A percentile compares a stretch with the other conserved stretches of the same genome.
These are phyloP conservation scores for Drosophila imparisetae DNA, from an alignment of 2,888 invertebrate species.

Conservation along the genomic window DNA sequence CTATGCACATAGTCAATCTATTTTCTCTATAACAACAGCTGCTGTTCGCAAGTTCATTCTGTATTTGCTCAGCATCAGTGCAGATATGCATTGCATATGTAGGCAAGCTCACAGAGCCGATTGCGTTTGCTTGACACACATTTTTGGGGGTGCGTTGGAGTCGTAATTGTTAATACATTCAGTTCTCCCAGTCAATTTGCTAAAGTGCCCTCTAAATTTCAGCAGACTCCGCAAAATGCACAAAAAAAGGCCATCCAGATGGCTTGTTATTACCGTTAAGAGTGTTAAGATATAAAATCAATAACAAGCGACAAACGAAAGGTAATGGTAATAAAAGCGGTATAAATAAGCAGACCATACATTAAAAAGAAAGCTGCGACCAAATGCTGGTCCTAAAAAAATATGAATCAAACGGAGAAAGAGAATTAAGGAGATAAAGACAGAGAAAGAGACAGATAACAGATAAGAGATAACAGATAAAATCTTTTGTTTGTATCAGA, in stretches of 20 bases:
- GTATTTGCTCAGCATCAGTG: neutral
- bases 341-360: slow-evolving; percentile 63
- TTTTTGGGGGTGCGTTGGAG: slow-evolving; percentile 29
- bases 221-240: slow-evolving; percentile 32
- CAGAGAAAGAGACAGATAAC: neutral
- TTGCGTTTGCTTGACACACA: slow-evolving; percentile 30
- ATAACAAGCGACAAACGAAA: slow-evolving; percentile 48
- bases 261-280: slow-evolving; percentile 52
- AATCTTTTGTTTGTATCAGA: neutral
- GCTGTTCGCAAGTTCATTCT: neutral
- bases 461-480: neutral
- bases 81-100: neutral
- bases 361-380: slow-evolving; percentile 20
- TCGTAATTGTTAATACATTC: slow-evolving; percentile 71
- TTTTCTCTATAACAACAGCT: neutral
- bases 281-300: slow-evolving; percentile 71
- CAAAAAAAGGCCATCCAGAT: neutral
- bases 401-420: neutral
- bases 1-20: neutral
- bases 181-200: slow-evolving; percentile 72
- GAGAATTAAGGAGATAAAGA: neutral
- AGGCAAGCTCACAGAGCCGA: neutral
- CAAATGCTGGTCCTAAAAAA: neutral
- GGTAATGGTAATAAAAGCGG: slow-evolving; percentile 60
- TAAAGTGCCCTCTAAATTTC: slow-evolving; percentile 72